Percentiles rank a stretch among this genome's conserved stretches.
Conservation (phyloP, 2,113 vertebrate species). For the Erpornis zantholeuca region DNA sequence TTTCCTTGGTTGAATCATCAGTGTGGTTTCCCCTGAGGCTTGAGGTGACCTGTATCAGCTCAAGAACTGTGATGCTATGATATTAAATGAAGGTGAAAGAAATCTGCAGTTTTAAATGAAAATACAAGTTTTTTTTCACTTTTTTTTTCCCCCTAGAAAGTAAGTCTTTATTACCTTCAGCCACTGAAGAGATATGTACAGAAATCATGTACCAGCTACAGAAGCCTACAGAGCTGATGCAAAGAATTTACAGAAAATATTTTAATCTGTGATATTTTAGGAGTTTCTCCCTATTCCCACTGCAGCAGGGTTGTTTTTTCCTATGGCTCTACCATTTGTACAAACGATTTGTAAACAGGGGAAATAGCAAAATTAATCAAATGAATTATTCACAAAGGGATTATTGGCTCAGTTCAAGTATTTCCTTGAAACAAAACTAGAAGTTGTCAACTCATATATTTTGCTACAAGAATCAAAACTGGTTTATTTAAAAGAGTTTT, state of each 20-base stretch:
- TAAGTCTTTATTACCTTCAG: background rate
- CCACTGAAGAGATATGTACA: background rate
- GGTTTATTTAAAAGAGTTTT: background rate
- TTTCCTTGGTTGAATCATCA: background rate
- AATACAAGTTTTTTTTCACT: background rate
- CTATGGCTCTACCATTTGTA: background rate
- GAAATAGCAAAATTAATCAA: slow-evolving; percentile 22
- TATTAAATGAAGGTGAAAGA: background rate
- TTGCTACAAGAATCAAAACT: background rate
- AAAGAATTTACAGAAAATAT: background rate
- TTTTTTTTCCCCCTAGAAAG: background rate
- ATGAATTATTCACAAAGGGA: slow-evolving; percentile 40
- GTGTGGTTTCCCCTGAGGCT: background rate
- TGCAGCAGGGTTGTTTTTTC: background rate
- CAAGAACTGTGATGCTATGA: background rate
- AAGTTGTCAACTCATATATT: background rate
- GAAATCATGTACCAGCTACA: background rate
- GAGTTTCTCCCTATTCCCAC: background rate
- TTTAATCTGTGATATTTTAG: background rate
- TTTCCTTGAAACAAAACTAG: slow-evolving; percentile 3
- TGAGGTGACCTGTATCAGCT: background rate
- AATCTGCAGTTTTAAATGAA: background rate
- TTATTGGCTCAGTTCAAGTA: slow-evolving; percentile 4
- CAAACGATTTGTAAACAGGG: slow-evolving; percentile 1
- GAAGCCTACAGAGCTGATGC: background rate